A percentile compares a stretch with the other conserved stretches of the same genome.
Conservation (phyloP, 2,888 invertebrate genomes). For the Synergus itoensis region DNA sequence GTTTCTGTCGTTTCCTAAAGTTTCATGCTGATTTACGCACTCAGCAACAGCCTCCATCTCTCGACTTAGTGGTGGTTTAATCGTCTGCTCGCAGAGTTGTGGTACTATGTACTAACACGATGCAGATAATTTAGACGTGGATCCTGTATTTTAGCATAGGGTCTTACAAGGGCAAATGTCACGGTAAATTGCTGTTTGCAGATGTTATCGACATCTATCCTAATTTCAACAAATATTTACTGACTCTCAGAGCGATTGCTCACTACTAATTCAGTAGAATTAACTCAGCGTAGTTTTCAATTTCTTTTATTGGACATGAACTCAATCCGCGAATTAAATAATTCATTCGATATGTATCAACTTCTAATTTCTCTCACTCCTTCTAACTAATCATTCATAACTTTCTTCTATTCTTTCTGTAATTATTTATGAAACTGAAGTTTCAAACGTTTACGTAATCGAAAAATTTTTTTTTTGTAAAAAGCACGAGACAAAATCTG, state of each 20-base stretch:
- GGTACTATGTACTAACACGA: slow-evolving; percentile 21
- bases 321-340: no score
- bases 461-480: no score
- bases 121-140: slow-evolving; percentile 34
- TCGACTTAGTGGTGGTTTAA: slow-evolving; percentile 58
- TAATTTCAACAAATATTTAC: slow-evolving; percentile 28
- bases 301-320: background rate
- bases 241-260: background rate
- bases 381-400: background rate
- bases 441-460: no score
- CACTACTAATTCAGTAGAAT: background rate
- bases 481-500: no score
- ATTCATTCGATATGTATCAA: no score
- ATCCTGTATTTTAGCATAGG: slow-evolving; percentile 13
- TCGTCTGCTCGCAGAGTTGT: slow-evolving; percentile 54
- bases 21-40: slow-evolving; percentile 62
- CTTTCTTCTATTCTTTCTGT: background rate
- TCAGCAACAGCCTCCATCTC: slow-evolving; percentile 57
- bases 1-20: slow-evolving; percentile 40
- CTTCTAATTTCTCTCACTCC: no score
- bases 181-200: slow-evolving; percentile 24
- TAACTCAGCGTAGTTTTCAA: background rate
- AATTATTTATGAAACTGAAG: no score
- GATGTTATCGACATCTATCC: slow-evolving; percentile 18
- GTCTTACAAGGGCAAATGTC: slow-evolving; percentile 24